These are phyloP conservation scores for Petrolisthes manimaculis DNA, from an alignment of 2,888 invertebrate genomes.

Conservation along the genomic window DNA sequence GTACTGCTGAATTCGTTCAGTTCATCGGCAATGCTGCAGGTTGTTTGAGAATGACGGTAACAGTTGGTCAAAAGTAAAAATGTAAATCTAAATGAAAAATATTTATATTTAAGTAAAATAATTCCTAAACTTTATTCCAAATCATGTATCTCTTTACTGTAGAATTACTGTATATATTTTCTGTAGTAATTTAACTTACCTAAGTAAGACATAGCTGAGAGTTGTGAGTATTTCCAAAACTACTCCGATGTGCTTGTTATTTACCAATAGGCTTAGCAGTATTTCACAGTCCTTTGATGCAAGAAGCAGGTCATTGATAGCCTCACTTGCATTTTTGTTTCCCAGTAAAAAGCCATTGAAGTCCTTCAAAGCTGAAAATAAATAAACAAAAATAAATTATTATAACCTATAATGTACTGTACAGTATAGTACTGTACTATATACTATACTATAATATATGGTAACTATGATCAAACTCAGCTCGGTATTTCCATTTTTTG, in stretches of 20 bases:
- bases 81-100: too few species aligned
- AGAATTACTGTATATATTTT: not conserved
- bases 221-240: slow-evolving; percentile 31
- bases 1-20: slow-evolving; percentile 24
- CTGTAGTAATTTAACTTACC: slow-evolving; percentile 15
- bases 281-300: slow-evolving; percentile 30
- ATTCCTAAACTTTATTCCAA: too few species aligned
- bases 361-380: slow-evolving; percentile 27
- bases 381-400: not conserved
- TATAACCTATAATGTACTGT: not conserved
- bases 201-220: slow-evolving; percentile 32
- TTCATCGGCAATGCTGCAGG: slow-evolving; percentile 44
- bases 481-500: too few species aligned
- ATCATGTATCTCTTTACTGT: not conserved
- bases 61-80: too few species aligned
- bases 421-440: not conserved
- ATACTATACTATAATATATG: not conserved
- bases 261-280: slow-evolving; percentile 24
- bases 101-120: too few species aligned
- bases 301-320: slow-evolving; percentile 26
- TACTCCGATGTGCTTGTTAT: slow-evolving; percentile 12
- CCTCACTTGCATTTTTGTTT: not conserved
- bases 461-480: too few species aligned
- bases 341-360: slow-evolving; percentile 26
- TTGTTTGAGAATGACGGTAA: too few species aligned